These are phyloP conservation scores for Chelonia mydas DNA, from an alignment of 2,797 vertebrate species.

Conservation along the genomic window DNA sequence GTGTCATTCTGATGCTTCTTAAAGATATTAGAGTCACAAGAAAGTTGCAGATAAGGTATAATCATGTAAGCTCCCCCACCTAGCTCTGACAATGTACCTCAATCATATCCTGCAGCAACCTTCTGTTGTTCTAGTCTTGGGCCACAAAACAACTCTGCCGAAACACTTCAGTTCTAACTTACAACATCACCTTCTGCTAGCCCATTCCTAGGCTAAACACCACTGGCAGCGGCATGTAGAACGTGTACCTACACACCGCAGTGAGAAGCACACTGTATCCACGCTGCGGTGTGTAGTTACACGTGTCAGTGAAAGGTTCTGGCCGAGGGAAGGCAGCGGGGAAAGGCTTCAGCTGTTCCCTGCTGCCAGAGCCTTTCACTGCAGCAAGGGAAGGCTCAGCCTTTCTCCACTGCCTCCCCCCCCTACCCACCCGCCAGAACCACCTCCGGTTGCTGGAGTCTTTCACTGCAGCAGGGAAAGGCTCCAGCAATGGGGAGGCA, in stretches of 20 bases:
- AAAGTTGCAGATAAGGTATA: not conserved
- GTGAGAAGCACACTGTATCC: not conserved
- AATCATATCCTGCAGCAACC: not conserved
- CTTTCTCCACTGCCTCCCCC: not conserved
- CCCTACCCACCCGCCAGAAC: not conserved
- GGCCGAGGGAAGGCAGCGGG: not conserved
- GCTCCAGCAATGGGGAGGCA: not conserved
- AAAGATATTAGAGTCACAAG: not conserved
- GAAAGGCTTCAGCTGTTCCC: not conserved
- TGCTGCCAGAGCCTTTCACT: not conserved
- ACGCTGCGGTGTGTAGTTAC: not conserved
- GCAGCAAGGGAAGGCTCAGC: not conserved
- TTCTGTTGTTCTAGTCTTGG: not conserved
- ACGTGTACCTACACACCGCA: not conserved
- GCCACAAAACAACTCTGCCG: not conserved
- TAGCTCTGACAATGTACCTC: not conserved
- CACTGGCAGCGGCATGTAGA: not conserved
- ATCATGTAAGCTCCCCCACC: not conserved
- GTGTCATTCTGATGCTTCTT: not conserved
- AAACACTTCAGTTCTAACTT: not conserved
- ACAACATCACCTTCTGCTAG: not conserved
- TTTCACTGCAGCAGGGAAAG: not conserved
- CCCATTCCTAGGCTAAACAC: not conserved
- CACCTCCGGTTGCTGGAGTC: not conserved
- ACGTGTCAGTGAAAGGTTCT: not conserved